These are phyloP conservation scores for Drosophila paramelanica DNA, from an alignment of 2,888 invertebrate species.

Conservation along the genomic window DNA sequence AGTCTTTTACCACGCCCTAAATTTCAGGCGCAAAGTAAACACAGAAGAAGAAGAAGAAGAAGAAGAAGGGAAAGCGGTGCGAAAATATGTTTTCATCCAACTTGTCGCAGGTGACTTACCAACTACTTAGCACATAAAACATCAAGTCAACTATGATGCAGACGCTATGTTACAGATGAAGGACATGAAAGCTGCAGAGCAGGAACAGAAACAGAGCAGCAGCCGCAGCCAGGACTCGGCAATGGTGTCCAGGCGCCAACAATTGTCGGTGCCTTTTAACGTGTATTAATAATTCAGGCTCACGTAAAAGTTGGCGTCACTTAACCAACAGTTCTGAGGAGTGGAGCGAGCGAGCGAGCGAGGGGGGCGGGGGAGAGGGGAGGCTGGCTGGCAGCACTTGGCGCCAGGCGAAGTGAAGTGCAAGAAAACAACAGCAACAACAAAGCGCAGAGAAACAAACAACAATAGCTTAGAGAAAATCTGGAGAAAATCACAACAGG, in stretches of 20 bases:
- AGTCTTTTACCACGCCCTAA: conserved; percentile 9
- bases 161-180: conserved; percentile 3
- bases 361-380: too few species aligned
- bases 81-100: conserved; percentile 68
- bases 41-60: neutral
- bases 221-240: neutral
- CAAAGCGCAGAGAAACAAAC: conserved; percentile 39
- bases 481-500: conserved; percentile 64
- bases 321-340: conserved; percentile 46
- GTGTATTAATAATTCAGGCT: conserved; percentile 83
- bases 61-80: neutral
- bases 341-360: too few species aligned
- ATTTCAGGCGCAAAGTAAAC: conserved; percentile 5
- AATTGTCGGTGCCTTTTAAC: conserved; percentile 79
- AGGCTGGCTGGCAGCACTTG: conserved; percentile 11
- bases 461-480: conserved; percentile 58
- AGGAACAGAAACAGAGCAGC: neutral
- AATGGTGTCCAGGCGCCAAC: conserved; percentile 58
- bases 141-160: conserved; percentile 69
- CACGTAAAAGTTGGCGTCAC: conserved; percentile 80
- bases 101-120: conserved; percentile 83
- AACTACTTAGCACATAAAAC: conserved; percentile 78
- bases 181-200: neutral
- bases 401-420: conserved; percentile 47
- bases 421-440: conserved; percentile 40